Evolutionary conservation across 2,113 vertebrate genomes (phyloP).

Genomic region (Neopipo cinnamomea): DNA sequence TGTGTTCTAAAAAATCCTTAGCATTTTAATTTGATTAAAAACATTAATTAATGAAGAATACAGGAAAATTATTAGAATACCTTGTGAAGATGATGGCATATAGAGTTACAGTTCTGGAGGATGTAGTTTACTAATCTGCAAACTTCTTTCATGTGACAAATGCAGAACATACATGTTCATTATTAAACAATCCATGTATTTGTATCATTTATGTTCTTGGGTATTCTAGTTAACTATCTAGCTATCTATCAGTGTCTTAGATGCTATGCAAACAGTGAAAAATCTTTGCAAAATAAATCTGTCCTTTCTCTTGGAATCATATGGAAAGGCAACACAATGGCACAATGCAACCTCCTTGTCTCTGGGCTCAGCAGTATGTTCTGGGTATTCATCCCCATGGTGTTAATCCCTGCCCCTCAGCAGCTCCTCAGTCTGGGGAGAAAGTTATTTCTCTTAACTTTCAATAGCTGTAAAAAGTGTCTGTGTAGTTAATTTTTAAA

Average conservation of each 20-base stretch:
- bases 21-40: background rate
- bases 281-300: background rate
- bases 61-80: background rate
- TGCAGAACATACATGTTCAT: background rate
- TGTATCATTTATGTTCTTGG: background rate
- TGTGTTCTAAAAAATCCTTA: background rate
- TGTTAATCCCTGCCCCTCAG: background rate
- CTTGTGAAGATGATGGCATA: background rate
- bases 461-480: background rate
- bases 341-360: background rate
- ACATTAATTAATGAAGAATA: background rate
- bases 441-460: background rate
- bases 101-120: background rate
- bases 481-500: background rate
- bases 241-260: background rate
- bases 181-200: background rate
- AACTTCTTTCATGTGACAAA: background rate
- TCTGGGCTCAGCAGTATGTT: background rate
- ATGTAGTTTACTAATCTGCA: background rate
- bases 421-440: background rate
- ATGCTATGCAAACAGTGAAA: background rate
- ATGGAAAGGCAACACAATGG: background rate
- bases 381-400: background rate
- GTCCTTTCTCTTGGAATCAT: background rate
- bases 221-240: background rate